A percentile compares a stretch with the other conserved stretches of the same genome.
Conservation (phyloP, 2,113 vertebrate genomes). For the Equus przewalskii region DNA sequence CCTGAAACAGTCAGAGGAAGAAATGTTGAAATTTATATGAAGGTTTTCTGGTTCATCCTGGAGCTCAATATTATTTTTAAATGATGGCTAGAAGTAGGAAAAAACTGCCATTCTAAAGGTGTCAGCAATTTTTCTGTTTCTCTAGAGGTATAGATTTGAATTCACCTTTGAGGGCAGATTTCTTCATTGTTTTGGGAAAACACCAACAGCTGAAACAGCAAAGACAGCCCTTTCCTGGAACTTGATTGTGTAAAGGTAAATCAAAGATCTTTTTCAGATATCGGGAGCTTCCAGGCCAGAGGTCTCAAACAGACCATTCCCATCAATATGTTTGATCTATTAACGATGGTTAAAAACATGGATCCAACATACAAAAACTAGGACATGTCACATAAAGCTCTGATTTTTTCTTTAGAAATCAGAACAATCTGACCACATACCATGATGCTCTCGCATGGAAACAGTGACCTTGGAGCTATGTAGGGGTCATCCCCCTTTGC, state of each 20-base stretch:
- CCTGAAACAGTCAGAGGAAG: not conserved
- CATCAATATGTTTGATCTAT: not conserved
- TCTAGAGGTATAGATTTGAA: not conserved
- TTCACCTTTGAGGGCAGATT: not conserved
- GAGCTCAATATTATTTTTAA: slow-evolving; percentile 19
- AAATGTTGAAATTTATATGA: not conserved
- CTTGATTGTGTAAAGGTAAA: not conserved
- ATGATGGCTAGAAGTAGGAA: not conserved
- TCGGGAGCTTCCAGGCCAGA: not conserved
- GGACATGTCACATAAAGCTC: not conserved
- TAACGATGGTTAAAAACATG: not conserved
- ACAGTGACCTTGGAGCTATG: not conserved
- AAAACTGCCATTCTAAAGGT: not conserved
- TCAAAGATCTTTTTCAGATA: not conserved
- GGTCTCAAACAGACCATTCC: not conserved
- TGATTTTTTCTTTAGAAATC: not conserved
- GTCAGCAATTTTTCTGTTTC: not conserved
- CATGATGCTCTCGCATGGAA: not conserved
- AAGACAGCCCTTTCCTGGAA: not conserved
- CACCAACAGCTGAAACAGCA: not conserved
- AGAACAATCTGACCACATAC: not conserved
- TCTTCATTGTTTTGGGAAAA: slow-evolving; percentile 3
- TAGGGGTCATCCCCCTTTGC: rapidly evolving
- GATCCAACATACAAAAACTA: not conserved
- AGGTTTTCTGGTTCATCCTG: not conserved